A percentile compares a stretch with the other conserved stretches of the same genome.
These are phyloP conservation scores for Athalia cordata DNA, from an alignment of 2,888 invertebrate genomes.

Conservation along the genomic window DNA sequence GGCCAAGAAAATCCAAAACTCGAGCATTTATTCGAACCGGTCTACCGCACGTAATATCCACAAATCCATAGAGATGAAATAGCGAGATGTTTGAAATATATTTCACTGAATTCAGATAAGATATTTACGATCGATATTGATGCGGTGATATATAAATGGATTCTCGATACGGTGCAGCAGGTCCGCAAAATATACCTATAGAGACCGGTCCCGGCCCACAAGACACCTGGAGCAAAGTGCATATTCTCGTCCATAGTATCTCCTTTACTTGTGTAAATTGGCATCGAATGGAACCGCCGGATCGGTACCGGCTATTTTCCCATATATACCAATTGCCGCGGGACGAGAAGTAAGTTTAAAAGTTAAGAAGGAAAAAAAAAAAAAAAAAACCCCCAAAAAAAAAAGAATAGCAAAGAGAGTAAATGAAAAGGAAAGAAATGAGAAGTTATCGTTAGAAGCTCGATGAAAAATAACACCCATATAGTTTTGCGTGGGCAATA, in stretches of 20 bases:
- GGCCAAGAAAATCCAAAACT: too few relatives aligned
- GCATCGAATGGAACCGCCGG: conserved; percentile 25
- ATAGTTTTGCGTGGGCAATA: conserved; percentile 27
- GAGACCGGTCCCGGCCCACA: conserved; percentile 25
- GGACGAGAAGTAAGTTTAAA: neutral
- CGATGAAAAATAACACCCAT: neutral
- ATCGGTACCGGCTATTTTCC: neutral
- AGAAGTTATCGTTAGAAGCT: neutral
- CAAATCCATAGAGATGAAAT: too few relatives aligned
- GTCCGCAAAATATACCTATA: conserved; percentile 29
- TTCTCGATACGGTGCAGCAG: conserved; percentile 4
- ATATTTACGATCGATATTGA: conserved; percentile 36
- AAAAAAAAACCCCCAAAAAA: neutral
- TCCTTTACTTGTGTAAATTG: conserved; percentile 38
- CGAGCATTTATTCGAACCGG: too few relatives aligned
- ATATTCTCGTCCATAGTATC: conserved; percentile 42
- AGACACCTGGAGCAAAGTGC: conserved; percentile 43
- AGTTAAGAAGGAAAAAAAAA: neutral
- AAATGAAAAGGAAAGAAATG: neutral
- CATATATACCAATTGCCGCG: neutral
- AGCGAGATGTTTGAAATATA: conserved; percentile 26
- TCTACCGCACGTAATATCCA: too few relatives aligned
- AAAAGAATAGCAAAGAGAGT: neutral
- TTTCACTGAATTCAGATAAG: conserved; percentile 10
- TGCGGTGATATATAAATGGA: conserved; percentile 26